Evolutionary conservation across 2,797 vertebrate genomes (phyloP).

Genomic region (Siniperca undulata): DNA sequence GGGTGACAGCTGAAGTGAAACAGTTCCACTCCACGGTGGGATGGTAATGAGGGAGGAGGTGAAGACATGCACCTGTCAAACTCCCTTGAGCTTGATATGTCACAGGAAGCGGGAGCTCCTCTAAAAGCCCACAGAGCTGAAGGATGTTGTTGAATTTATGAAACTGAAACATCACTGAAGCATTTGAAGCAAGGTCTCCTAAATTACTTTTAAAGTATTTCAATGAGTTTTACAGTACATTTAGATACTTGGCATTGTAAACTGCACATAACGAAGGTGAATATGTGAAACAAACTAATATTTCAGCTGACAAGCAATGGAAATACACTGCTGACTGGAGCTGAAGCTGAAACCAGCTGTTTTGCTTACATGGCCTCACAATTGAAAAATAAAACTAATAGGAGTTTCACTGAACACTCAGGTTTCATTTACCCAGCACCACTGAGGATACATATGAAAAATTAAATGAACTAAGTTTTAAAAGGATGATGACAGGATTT

Average conservation of each 20-base stretch:
- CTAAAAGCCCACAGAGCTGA: not conserved
- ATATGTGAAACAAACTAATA: not conserved
- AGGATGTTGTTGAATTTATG: not conserved
- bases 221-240: not conserved
- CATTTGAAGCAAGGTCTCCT: not conserved
- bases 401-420: not conserved
- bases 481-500: not conserved
- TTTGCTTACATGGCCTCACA: not conserved
- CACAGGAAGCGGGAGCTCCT: not conserved
- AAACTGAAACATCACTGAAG: not conserved
- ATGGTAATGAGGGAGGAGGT: conserved; percentile 26
- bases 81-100: not conserved
- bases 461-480: not conserved
- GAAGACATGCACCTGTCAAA: conserved; percentile 39
- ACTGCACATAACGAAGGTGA: not conserved
- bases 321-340: not conserved
- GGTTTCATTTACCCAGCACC: not conserved
- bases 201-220: not conserved
- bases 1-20: conserved; percentile 57
- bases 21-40: conserved; percentile 16
- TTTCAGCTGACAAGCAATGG: not conserved
- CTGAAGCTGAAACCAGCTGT: conserved; percentile 2
- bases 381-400: conserved; percentile 18
- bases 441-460: not conserved
- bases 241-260: too few species aligned